Evolutionary conservation across 2,888 invertebrate genomes (phyloP), one percentile per base, ranked within the genome.

Genomic region (Sesamia inferens): DNA sequence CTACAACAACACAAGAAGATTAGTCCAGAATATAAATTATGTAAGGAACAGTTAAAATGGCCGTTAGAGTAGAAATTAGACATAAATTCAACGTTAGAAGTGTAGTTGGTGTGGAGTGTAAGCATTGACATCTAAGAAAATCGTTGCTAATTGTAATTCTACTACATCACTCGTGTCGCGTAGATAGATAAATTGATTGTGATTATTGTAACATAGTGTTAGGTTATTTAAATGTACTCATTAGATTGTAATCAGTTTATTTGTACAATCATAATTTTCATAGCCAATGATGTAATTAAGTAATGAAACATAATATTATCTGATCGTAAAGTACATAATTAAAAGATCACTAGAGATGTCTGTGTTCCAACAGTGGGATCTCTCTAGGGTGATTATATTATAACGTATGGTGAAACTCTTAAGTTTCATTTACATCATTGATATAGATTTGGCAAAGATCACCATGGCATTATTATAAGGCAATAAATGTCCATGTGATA

Each of bases 101-200:
- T 73, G 64, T 77, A 61, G 54, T 48, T 16, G 42, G 64, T 81
- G 74, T 71, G 48, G 58, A 63, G 78, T 77, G 64, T 73, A 65
- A 77, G 55, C 47, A 39, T 67, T 51, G 57, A 61, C 62, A 55
- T 66, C 63, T 71, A 74, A 47, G 31, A 59, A 70, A 81, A 63
- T 39, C 31, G 6, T 48, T 62, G 62, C 42, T 74, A 72, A 68
- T 39, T 58, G n/a, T 64, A 71, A 64, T 59, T 42, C n/a, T 70
- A 62, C 57, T 68, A 13, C 11, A 55, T 64, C 47, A 70, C 48
- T 65, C 13, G 59, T 62, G 24, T 54, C 1, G 8, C 64, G 59
- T 62, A 59, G 0, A 76, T 81, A 83, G 83, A 83, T 78, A 74
- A 81, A 83, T 78, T 74, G 74, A 83, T 76, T 8, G 22, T 44